Evolutionary conservation across 2,888 invertebrate genomes (phyloP), one percentile per base, ranked within the genome.

Genomic region (Dicyrtomina minuta): DNA sequence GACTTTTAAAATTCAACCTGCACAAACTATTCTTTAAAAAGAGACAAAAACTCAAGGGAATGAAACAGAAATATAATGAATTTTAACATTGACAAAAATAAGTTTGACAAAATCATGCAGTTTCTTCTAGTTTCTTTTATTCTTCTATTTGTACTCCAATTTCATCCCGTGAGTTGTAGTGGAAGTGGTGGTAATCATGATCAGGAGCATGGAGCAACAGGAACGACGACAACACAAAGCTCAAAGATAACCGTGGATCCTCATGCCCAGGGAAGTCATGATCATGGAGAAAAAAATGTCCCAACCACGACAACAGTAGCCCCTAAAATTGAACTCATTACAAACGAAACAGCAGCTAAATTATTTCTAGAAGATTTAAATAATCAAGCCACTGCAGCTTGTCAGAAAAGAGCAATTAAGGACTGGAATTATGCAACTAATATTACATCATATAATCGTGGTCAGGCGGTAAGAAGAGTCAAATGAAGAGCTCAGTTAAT

Each of bases 391-490:
- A 61, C 68, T 5, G 62, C 64, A 1, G 66, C 68, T 13, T 76
- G 76, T 62, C 70, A 74, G 24, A 67, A 70, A 20, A 62, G 72
- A n/a, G 71, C 70, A 5, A 39, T 75, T 3, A 60, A 53, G 15
- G 72, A 71, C 41, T 76, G 76, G 76, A 70, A 51, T 53, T 74
- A 71, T 51, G 61, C 64, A 8, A 71, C 71, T 3, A 75, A 76
- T 44, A 64, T 75, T 12, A 76, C 76, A 1, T 55, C 60, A 26
- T 69, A 65, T n/a, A 73, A 74, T 62, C 61, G 70, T 20, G 65
- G 65, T 8, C 68, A 66, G 20, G 70, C 74, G 17, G 75, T 75
- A 73, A 44, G 71, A 13, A 10, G 4, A 15, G 8, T 43, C 43
- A n/a, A n/a, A n/a, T n/a, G n/a, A n/a, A n/a, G n/a, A n/a, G n/a